phyloP scores from a whole-genome alignment of 1,140 invertebrate species.

The Aleiodes sp. region DNA sequence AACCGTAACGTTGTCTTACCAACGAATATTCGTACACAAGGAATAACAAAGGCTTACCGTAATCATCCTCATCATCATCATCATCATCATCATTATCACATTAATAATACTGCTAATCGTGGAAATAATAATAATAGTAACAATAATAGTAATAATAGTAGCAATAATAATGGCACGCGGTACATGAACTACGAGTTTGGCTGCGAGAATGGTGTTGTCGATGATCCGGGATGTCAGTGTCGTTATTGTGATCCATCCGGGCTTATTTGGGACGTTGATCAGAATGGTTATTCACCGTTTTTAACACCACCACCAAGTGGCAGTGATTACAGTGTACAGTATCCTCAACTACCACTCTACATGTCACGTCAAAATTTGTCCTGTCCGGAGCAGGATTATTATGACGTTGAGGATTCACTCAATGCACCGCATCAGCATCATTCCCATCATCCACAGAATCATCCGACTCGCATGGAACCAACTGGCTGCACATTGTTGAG shows the following conservation, averaged over 20 bases:
- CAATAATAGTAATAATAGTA: constrained; percentile 29
- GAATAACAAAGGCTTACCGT: constrained; percentile 47
- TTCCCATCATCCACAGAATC: constrained; percentile 59
- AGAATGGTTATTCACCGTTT: constrained; percentile 65
- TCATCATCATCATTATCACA: constrained; percentile 38
- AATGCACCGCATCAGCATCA: constrained; percentile 37
- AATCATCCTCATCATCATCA: too few species aligned
- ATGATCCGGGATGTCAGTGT: constrained; percentile 76
- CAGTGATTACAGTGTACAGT: constrained; percentile 38
- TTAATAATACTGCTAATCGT: constrained; percentile 42
- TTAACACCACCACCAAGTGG: constrained; percentile 46
- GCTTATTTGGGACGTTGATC: constrained; percentile 79
- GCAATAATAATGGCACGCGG: constrained; percentile 42
- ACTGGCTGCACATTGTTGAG: constrained; percentile 62
- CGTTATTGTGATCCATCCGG: constrained; percentile 80
- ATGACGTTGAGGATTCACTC: constrained; percentile 21
- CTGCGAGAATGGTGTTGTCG: constrained; percentile 54
- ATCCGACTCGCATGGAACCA: constrained; percentile 47
- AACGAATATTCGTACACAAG: constrained; percentile 42
- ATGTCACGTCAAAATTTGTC: constrained; percentile 45
- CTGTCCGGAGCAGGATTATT: constrained; percentile 46
- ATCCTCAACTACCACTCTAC: constrained; percentile 51
- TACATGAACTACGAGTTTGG: constrained; percentile 48
- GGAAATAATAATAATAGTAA: constrained; percentile 33
- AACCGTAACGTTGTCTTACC: constrained; percentile 61